Base-by-base conservation (phyloP, 2,888 invertebrate genomes). In the Hetaerina titia region DNA sequence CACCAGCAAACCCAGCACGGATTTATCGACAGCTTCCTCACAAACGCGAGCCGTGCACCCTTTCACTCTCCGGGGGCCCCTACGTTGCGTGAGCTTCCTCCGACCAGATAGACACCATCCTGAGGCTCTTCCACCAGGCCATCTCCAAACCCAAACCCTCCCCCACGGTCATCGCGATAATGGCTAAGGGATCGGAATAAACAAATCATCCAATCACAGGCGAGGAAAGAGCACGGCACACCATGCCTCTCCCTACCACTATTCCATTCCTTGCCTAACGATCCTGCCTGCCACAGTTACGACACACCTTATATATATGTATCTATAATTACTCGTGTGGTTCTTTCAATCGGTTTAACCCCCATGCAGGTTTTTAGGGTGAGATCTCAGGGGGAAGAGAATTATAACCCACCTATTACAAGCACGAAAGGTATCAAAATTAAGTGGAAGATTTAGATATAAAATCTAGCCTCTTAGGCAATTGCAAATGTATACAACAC, bases 11-110 rank as follows among this genome's bases (percentile, higher is more conserved):
- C 13, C 25, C 31, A 31, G 22, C 81, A 31, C 22, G 81, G n/a
- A 81, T 31, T 81, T 81, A 81, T 81, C 81, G 81, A 81, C 81
- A 81, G 81, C 81, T 81, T 81, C 81, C 81, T 31, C 81, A n/a
- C 22, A 69, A 81, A 81, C 31, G 81, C 81, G 13, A 25, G 13
- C 31, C 81, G 81, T 9, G 81, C 81, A 81, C 25, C 81, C 81
- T 81, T 81, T 22, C 22, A 8, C 15, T 22, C 69, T 22, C 4
- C 22, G 81, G 31, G n/a, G 31, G n/a, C 69, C 7, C 19, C 69
- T 9, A 11, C 81, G 25, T 81, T 31, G 81, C 81, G 81, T 81
- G 81, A 19, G 81, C 81, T 22, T 2, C 60, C 60, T 60, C 17
- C 15, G 11, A 8, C 25, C 74, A 22, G 15, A 45, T 45, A 45